phyloP scores from a whole-genome alignment of 2,797 vertebrate genomes.

The Emydoidea blandingii region DNA sequence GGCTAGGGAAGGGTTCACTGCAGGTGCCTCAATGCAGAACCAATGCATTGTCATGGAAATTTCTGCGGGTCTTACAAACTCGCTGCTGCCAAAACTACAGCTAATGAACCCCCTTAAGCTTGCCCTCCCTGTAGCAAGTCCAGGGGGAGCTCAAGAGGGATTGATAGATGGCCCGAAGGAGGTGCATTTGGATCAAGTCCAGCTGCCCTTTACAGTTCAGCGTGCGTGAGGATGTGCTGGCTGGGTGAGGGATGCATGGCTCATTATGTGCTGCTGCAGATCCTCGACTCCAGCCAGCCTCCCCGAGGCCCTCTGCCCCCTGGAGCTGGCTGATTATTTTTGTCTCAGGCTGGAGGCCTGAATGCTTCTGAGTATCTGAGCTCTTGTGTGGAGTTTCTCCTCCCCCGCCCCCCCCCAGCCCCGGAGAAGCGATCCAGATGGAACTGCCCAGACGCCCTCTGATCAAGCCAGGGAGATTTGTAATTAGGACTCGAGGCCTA shows the following conservation, averaged over 20 bases:
- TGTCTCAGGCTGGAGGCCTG: not conserved
- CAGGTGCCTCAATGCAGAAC: not conserved
- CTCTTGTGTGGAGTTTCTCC: not conserved
- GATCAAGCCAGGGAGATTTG: not conserved
- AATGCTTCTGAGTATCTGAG: not conserved
- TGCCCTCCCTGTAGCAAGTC: not conserved
- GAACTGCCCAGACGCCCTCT: constrained; percentile 28
- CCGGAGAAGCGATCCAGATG: constrained; percentile 34
- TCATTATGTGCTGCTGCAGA: not conserved
- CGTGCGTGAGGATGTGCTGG: not conserved
- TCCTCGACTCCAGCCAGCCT: not conserved
- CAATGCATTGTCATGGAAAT: constrained; percentile 20
- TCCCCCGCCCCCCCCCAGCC: not conserved
- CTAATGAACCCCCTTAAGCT: constrained; percentile 5
- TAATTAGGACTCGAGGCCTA: constrained; percentile 2
- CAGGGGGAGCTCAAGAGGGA: not conserved
- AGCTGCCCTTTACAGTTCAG: constrained; percentile 20
- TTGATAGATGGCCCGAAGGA: constrained; percentile 33
- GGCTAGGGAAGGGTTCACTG: not conserved
- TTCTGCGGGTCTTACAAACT: not conserved
- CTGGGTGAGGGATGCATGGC: not conserved
- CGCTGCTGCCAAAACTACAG: not conserved
- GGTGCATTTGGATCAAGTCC: not conserved
- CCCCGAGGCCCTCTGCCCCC: not conserved
- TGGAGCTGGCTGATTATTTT: constrained; percentile 35